A percentile compares a stretch with the other conserved stretches of the same genome.
phyloP scores from a whole-genome alignment of 2,113 vertebrate genomes.

The Microtus oregoni region DNA sequence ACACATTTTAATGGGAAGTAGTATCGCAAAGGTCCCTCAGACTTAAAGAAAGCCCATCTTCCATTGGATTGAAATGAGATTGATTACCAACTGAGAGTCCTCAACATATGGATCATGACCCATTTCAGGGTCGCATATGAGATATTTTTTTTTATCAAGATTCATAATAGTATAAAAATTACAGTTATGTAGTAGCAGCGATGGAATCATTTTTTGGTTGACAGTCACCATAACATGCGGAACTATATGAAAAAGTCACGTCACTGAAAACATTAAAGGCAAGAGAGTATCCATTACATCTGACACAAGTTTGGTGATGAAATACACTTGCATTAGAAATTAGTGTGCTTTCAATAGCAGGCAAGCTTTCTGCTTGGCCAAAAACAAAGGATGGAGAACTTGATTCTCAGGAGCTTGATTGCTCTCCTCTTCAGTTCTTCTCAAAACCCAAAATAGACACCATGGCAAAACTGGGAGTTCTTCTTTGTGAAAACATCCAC shows the following conservation, averaged over 20 bases:
- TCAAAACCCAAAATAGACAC: constrained; percentile 29
- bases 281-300: not conserved
- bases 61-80: not conserved
- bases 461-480: not conserved
- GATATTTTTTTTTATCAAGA: not conserved
- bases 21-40: not conserved
- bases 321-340: not conserved
- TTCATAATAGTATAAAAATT: not conserved
- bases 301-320: not conserved
- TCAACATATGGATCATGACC: not conserved
- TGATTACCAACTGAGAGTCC: not conserved
- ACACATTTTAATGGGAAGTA: not conserved
- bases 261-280: not conserved
- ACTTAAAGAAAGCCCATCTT: not conserved
- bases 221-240: no score
- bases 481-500: constrained; percentile 53
- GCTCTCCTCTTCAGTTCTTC: not conserved
- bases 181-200: not conserved
- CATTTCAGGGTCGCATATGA: not conserved
- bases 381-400: not conserved
- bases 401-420: not conserved
- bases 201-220: not conserved
- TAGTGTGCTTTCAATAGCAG: not conserved
- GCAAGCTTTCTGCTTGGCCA: not conserved
- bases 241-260: not conserved